phyloP scores from a whole-genome alignment of 2,797 vertebrate species.

The Platyrinchus mystaceus region DNA sequence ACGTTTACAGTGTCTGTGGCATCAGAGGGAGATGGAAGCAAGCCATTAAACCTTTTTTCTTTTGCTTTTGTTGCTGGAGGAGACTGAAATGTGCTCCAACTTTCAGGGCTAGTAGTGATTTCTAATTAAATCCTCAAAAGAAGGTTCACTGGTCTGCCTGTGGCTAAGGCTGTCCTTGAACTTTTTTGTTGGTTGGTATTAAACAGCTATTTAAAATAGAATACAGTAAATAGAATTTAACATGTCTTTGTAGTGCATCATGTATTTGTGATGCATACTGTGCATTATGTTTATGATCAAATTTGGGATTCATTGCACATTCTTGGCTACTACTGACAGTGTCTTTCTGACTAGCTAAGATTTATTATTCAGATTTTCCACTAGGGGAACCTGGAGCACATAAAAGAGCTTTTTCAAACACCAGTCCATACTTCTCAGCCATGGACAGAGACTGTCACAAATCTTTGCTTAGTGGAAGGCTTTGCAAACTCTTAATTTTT shows the following conservation, averaged over 20 bases:
- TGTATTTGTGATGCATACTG: not conserved
- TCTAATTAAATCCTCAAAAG: not conserved
- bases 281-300: not conserved
- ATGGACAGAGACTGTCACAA: not conserved
- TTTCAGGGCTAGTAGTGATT: not conserved
- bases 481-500: slow-evolving; percentile 5
- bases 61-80: not conserved
- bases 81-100: not conserved
- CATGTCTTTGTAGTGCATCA: not conserved
- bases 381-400: not conserved
- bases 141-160: not conserved
- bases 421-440: not conserved
- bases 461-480: not conserved
- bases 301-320: not conserved
- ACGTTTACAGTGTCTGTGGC: not conserved
- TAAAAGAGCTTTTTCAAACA: not conserved
- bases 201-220: not conserved
- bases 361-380: not conserved
- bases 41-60: not conserved
- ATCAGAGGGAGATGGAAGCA: not conserved
- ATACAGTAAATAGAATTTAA: not conserved
- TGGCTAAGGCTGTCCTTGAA: not conserved
- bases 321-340: not conserved
- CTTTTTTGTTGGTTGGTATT: not conserved
- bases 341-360: not conserved